These are phyloP conservation scores for Chamaedrilus cognettii DNA, from an alignment of 2,888 invertebrate genomes.

Conservation along the genomic window DNA sequence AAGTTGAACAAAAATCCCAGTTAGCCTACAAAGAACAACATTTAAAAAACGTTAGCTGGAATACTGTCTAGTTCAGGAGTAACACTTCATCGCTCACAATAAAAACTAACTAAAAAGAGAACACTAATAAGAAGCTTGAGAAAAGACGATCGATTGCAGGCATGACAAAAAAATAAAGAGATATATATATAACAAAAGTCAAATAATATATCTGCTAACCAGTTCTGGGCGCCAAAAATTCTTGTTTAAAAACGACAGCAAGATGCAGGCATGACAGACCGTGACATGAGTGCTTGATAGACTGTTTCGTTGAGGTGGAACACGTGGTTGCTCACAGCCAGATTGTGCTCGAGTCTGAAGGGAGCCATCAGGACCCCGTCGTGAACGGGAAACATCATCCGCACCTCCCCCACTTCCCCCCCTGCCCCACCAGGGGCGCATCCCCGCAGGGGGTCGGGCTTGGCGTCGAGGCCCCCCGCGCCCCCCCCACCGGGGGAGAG, in stretches of 20 bases:
- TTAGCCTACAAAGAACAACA: no score
- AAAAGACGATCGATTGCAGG: no score
- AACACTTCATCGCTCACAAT: no score
- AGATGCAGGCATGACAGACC: no score
- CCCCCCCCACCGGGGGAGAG: constrained; percentile 70
- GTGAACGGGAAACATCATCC: constrained; percentile 95
- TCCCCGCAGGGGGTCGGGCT: constrained; percentile 11
- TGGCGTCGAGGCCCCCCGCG: constrained; percentile 13
- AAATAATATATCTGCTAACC: no score
- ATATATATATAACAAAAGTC: no score
- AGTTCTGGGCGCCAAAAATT: no score
- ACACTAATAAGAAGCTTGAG: neutral
- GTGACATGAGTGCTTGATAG: constrained; percentile 95
- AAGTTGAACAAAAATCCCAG: no score
- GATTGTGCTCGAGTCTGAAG: constrained; percentile 94
- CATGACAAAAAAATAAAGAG: no score
- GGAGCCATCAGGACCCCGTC: constrained; percentile 96
- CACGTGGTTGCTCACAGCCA: constrained; percentile 97
- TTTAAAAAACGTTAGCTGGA: no score
- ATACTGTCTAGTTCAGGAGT: no score
- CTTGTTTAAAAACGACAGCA: no score
- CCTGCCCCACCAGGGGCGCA: constrained; percentile 19
- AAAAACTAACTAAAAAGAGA: neutral
- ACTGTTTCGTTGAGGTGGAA: constrained; percentile 95
- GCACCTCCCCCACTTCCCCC: constrained; percentile 70